Conservation (phyloP, 2,113 vertebrate species). For the Kryptolebias marmoratus region DNA sequence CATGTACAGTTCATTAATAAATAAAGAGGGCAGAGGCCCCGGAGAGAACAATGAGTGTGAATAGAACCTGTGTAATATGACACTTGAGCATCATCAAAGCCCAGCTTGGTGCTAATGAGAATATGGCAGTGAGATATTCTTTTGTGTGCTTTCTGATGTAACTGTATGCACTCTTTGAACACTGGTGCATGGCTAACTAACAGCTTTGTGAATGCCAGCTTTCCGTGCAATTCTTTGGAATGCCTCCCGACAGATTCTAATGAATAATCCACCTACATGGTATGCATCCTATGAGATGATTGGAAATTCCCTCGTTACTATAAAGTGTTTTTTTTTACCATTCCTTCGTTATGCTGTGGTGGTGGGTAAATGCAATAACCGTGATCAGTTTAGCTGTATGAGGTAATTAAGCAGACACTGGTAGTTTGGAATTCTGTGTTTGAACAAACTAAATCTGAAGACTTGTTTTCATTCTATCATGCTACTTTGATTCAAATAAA, state of each 20-base stretch:
- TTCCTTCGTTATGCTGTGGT: not conserved
- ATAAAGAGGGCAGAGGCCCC: constrained; percentile 32
- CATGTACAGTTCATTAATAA: constrained; percentile 38
- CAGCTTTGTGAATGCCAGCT: constrained; percentile 49
- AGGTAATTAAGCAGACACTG: constrained; percentile 28
- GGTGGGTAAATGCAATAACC: constrained; percentile 1
- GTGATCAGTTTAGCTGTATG: constrained; percentile 14
- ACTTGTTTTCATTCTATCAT: constrained; percentile 2
- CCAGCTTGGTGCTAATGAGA: constrained; percentile 59
- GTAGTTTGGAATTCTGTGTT: constrained; percentile 30
- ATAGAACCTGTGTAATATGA: constrained; percentile 50
- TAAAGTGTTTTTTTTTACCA: not conserved
- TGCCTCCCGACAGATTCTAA: constrained; percentile 48
- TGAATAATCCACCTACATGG: constrained; percentile 47
- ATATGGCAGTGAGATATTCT: constrained; percentile 34
- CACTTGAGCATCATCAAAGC: constrained; percentile 50
- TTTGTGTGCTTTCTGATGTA: constrained; percentile 53
- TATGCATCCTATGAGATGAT: constrained; percentile 9
- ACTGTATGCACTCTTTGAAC: constrained; percentile 41
- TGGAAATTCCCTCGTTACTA: not conserved
- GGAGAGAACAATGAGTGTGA: constrained; percentile 27
- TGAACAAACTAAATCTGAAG: constrained; percentile 45
- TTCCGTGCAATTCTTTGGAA: constrained; percentile 43
- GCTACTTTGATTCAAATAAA: not conserved
- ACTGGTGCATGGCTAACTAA: constrained; percentile 49